Percentiles rank a stretch among this genome's conserved stretches.
phyloP scores from a whole-genome alignment of 2,797 vertebrate genomes.

The Tauraco hartlaubi region DNA sequence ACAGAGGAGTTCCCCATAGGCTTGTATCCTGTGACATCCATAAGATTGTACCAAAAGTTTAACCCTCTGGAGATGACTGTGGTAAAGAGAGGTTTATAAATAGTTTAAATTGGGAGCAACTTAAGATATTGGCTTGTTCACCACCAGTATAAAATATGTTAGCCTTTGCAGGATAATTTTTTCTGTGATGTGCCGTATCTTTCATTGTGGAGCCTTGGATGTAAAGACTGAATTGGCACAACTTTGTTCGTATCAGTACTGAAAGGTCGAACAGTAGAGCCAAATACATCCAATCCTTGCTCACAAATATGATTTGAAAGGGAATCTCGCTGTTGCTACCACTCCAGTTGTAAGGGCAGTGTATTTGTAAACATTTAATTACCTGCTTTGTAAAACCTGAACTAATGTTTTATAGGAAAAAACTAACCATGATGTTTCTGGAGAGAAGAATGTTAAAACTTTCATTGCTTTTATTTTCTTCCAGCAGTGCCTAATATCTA shows the following conservation, averaged over 20 bases:
- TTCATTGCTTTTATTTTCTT: constrained; percentile 26
- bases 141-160: not conserved
- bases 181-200: not conserved
- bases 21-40: not conserved
- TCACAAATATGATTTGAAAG: not conserved
- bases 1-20: not conserved
- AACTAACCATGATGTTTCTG: not conserved
- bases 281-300: not conserved
- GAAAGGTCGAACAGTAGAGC: not conserved
- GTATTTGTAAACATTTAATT: not conserved
- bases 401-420: not conserved
- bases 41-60: not conserved
- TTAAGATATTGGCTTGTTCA: not conserved
- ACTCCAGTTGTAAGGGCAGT: not conserved
- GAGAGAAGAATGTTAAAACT: not conserved
- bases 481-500: constrained; percentile 35
- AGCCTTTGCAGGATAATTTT: not conserved
- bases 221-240: not conserved
- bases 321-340: not conserved
- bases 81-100: not conserved
- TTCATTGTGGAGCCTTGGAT: not conserved
- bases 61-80: not conserved
- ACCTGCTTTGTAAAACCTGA: not conserved
- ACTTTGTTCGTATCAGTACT: not conserved
- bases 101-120: not conserved